A percentile compares a stretch with the other conserved stretches of the same genome.
Evolutionary conservation across 2,888 invertebrate species (phyloP).

Genomic region (Morpho achilles): DNA sequence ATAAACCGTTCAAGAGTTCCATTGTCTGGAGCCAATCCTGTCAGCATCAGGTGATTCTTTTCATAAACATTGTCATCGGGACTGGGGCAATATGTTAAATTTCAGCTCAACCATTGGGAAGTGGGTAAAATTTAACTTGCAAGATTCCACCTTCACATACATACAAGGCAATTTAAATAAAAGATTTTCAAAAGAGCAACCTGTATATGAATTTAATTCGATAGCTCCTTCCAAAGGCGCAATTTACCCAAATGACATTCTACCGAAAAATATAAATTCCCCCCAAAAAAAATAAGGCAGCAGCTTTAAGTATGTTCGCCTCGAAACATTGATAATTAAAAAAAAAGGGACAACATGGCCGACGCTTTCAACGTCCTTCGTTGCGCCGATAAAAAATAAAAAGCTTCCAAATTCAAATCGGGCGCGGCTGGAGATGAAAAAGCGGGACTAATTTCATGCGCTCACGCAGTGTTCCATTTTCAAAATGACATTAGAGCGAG

Average conservation of each 20-base stretch:
- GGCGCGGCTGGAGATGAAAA: conserved; percentile 68
- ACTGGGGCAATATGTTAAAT: too few species aligned
- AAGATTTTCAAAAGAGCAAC: neutral
- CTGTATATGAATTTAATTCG: conserved; percentile 16
- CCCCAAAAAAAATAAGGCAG: conserved; percentile 28
- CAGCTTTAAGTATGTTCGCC: conserved; percentile 33
- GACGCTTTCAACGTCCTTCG: conserved; percentile 59
- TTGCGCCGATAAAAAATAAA: conserved; percentile 42
- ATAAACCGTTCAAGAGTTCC: too few species aligned
- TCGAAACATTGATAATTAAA: conserved; percentile 60
- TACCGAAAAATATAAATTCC: conserved; percentile 42
- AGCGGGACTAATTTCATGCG: conserved; percentile 73
- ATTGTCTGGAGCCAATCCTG: too few species aligned
- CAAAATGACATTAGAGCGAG: conserved; percentile 55
- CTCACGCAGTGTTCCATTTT: conserved; percentile 66
- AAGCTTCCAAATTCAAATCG: conserved; percentile 65
- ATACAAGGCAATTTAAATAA: too few species aligned
- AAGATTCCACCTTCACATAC: too few species aligned
- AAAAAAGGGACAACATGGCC: conserved; percentile 59
- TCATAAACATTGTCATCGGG: too few species aligned
- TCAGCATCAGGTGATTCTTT: too few species aligned
- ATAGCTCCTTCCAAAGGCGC: conserved; percentile 29
- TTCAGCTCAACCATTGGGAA: too few species aligned
- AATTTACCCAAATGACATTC: conserved; percentile 55
- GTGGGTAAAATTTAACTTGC: too few species aligned